Conservation (phyloP, 2,113 vertebrate species). For the Pseudorectes ferrugineus region DNA sequence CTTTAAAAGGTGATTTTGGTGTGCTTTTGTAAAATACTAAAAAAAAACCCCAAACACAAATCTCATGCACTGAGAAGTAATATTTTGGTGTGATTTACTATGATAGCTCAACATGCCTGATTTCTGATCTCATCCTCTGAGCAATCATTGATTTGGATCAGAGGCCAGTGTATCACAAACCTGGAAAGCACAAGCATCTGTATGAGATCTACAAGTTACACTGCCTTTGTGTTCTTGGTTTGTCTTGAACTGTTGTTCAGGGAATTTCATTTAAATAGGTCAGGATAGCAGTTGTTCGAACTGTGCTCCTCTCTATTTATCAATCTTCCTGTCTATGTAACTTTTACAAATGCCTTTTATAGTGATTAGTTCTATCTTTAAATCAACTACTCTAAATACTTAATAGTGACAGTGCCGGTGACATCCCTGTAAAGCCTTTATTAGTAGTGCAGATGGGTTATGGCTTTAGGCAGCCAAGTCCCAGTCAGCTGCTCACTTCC, state of each 20-base stretch:
- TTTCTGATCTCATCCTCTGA: background rate
- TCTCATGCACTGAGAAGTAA: background rate
- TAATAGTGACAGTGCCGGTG: background rate
- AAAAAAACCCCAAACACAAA: background rate
- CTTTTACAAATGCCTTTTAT: background rate
- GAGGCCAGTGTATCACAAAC: background rate
- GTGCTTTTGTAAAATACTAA: background rate
- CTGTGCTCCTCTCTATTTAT: background rate
- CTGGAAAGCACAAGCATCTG: background rate
- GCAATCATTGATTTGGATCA: background rate
- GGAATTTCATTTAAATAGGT: background rate
- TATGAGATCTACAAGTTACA: background rate
- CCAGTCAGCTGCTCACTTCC: background rate
- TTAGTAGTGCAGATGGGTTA: background rate
- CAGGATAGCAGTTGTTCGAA: fast-evolving
- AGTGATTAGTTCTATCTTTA: background rate
- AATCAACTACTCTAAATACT: background rate
- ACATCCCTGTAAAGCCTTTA: background rate
- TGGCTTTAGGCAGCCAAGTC: background rate
- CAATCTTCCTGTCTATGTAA: background rate
- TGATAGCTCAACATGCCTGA: background rate
- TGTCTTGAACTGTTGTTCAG: background rate
- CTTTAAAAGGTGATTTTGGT: background rate
- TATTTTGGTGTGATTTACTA: background rate
- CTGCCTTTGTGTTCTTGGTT: background rate